Base-by-base conservation (phyloP, 2,888 invertebrate species). In the Hymenopus coronatus region DNA sequence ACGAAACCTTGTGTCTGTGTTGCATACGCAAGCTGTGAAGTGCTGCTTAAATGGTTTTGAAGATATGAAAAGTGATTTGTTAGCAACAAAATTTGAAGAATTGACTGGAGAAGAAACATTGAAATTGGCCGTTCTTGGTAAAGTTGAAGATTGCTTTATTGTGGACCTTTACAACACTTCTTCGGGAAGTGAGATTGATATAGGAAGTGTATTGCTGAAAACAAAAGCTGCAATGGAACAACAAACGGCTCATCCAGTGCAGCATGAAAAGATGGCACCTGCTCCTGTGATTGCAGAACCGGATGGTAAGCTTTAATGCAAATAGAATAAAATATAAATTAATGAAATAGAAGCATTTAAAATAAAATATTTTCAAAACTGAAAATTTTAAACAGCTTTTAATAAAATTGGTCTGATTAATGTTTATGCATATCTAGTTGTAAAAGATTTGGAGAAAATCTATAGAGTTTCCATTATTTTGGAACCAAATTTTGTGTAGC, bases 21-120 rank as follows among this genome's bases (percentile, higher is more conserved):
- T 97, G 89, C 95, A 96, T 28, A 95, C 96, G 3, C 97, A 97
- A 93, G 97, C 97, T 0, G 94, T 97, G 91, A 96, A 96, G 92
- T 97, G 97, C 92, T 96, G 96, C 84, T 93, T 97, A n/a, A 96
- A 96, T 90, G 96, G 95, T 20, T 94, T 91, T 92, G 84, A 92
- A 93, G 40, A 91, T 92, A 83, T 92, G 93, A 6, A 92, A 92
- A 95, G 95, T 91, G 93, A 94, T 0, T 95, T 95, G 91, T 93
- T 95, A 1, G 94, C 95, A 2, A 94, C 94, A 86, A 94, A 95
- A 91, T 94, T 97, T 90, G 97, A 97, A 93, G 95, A 95, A 93
- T 92, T 97, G 54, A 96, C 96, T 2, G 93, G 97, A 84, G 96
- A 96, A 89, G 95, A 95, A 92, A 94, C 94, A 7, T 93, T 96